Base-by-base conservation (phyloP, 2,113 vertebrate genomes). In the Puntigrus tetrazona region DNA sequence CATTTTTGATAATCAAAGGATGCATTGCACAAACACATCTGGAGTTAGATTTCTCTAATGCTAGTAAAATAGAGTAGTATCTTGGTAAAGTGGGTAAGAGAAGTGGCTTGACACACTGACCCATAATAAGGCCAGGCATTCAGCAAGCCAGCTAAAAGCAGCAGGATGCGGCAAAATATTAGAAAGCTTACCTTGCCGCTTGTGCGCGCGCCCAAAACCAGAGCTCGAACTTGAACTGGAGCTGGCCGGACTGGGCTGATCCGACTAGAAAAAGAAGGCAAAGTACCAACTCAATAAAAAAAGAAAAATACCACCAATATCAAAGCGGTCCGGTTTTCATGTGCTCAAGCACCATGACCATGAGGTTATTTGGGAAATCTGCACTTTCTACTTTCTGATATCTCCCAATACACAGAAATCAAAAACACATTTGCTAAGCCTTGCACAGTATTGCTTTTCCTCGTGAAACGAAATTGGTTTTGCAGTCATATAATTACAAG, bases 231-330 rank as follows among this genome's bases (percentile, higher is more conserved):
- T 95, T 88, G 96, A 95, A 77, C 96, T 97, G 88, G 98, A 98
- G 88, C 97, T 97, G 90, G 96, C 95, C 82, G 97, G 98, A 92
- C 97, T 99, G 88, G 95, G 97, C 89, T 98, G 98, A 88, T 97
- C 96, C 0, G 96, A 97, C 96, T 98, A 69, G 41, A 10, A 36
- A n/a, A 31, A 41, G 22, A 41, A 63, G 73, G 14, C 47, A 47
- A 75, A 75, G 73, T 7, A 75, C 41, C 25, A 50, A 29, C 73
- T 75, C 5, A 75, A 10, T 75, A 27, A 29, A 9, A 50, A 74
- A 27, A 29, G 5, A 50, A 74, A 4, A 75, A 50, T 38, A 38
- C 38, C 22, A 22, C 67, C 20, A 70, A 38, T 65, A 65, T 70
- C 20, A 38, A 70, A 70, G 34, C 69, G 14, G n/a, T 27, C 36